Percentiles rank a stretch among this genome's conserved stretches.
phyloP scores from a whole-genome alignment of 2,888 invertebrate species.

The Lampropteryx suffumata region DNA sequence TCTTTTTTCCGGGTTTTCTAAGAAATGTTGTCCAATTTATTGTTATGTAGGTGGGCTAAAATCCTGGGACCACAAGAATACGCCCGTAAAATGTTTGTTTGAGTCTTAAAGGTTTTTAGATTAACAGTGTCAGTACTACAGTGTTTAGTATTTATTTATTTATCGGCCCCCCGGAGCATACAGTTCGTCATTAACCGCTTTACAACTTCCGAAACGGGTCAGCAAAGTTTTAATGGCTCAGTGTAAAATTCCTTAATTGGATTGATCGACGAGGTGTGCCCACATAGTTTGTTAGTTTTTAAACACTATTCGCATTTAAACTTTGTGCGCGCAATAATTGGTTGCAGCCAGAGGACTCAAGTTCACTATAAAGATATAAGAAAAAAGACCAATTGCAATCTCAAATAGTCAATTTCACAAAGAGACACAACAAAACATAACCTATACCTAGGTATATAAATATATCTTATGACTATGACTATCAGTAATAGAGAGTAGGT shows the following conservation, averaged over 20 bases:
- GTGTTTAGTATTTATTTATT: conserved; percentile 23
- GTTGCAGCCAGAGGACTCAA: no score
- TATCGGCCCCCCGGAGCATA: conserved; percentile 29
- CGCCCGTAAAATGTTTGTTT: no score
- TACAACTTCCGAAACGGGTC: conserved; percentile 51
- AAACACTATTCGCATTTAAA: conserved; percentile 32
- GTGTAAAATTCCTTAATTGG: conserved; percentile 64
- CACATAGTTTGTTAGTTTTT: conserved; percentile 46
- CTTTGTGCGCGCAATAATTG: no score
- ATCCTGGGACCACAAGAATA: no score
- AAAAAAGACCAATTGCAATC: no score
- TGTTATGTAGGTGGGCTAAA: no score
- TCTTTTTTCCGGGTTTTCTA: no score
- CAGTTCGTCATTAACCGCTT: conserved; percentile 41
- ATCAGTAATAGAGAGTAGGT: conserved; percentile 41
- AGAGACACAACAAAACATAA: no score
- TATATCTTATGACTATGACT: background rate
- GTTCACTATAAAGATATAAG: no score
- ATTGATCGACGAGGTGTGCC: conserved; percentile 59
- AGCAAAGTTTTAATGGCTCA: conserved; percentile 62
- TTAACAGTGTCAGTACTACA: conserved; percentile 20
- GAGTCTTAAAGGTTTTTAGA: conserved; percentile 25
- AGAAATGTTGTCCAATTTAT: no score
- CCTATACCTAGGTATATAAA: background rate
- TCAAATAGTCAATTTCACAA: no score